phyloP scores from a whole-genome alignment of 1,140 invertebrate species.

The Dendroctonus ponderosae region DNA sequence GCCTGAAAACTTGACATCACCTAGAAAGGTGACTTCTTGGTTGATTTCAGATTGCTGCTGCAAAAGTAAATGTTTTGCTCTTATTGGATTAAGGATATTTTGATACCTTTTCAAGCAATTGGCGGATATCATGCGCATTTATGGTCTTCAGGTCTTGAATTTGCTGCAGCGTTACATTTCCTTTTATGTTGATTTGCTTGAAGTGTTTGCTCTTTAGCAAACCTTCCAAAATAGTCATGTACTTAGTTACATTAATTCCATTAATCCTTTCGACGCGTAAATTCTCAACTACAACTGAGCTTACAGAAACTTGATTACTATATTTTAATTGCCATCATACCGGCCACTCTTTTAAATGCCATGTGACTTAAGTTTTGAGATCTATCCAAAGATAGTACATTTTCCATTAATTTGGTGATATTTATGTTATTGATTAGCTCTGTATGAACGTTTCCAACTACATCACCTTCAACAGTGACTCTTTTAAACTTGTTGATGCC shows the following conservation, averaged over 20 bases:
- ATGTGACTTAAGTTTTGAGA: conserved; percentile 34
- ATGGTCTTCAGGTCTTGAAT: conserved; percentile 38
- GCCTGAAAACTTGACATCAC: conserved; percentile 15
- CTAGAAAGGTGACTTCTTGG: no score
- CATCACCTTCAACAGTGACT: conserved; percentile 38
- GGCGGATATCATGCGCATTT: conserved; percentile 36
- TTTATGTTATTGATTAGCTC: conserved; percentile 36
- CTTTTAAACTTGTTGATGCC: conserved; percentile 32
- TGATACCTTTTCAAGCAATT: conserved; percentile 34
- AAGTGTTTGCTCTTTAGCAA: conserved; percentile 25
- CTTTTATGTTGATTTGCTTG: conserved; percentile 35
- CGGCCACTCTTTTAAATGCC: conserved; percentile 38
- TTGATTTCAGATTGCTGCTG: no score
- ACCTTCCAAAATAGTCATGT: conserved; percentile 31
- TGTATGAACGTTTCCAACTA: conserved; percentile 27
- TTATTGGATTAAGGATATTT: no score
- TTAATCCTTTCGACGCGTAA: conserved; percentile 36
- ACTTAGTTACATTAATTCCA: conserved; percentile 35
- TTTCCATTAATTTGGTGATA: conserved; percentile 26
- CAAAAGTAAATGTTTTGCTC: no score
- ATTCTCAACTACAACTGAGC: conserved; percentile 36
- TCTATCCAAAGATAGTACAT: conserved; percentile 35
- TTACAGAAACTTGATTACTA: conserved; percentile 1
- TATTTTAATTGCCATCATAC: conserved; percentile 26
- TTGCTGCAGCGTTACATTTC: conserved; percentile 38